Evolutionary conservation across 2,888 invertebrate genomes (phyloP).

Genomic region (Pammene aurita): DNA sequence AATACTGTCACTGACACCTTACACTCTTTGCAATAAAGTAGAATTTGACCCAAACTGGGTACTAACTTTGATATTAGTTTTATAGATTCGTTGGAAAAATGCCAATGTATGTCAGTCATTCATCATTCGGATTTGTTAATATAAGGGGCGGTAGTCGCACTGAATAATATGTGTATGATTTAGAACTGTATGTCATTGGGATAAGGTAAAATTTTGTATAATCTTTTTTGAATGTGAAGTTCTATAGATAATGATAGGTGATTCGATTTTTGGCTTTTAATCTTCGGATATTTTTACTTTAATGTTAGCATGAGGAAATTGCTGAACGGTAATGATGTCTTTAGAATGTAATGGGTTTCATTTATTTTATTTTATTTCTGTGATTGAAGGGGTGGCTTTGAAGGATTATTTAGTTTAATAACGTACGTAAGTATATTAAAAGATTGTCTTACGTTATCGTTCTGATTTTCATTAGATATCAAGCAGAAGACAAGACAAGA

Average conservation of each 20-base stretch:
- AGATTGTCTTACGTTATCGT: too few relatives aligned
- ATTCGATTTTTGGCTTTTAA: constrained; percentile 23
- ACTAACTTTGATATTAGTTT: constrained; percentile 20
- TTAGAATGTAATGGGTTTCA: constrained; percentile 1
- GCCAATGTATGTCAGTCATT: constrained; percentile 41
- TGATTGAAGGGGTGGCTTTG: not conserved
- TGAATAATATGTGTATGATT: constrained; percentile 3
- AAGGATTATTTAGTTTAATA: too few relatives aligned
- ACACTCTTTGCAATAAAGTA: not conserved
- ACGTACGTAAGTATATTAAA: too few relatives aligned
- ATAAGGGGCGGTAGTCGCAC: constrained; percentile 12
- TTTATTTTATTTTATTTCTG: not conserved
- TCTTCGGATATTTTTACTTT: constrained; percentile 26
- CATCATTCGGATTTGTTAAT: constrained; percentile 37
- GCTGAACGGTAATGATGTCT: not conserved
- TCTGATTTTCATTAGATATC: too few relatives aligned
- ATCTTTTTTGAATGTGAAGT: not conserved
- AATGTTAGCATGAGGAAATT: constrained; percentile 1
- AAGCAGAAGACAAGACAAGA: too few relatives aligned
- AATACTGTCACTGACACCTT: not conserved
- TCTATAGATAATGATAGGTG: constrained; percentile 5
- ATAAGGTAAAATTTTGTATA: not conserved
- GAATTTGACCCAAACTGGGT: not conserved
- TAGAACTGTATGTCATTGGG: not conserved
- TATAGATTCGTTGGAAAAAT: constrained; percentile 39